Conservation (phyloP, 2,888 invertebrate genomes). For the Andricus quercusramuli region DNA sequence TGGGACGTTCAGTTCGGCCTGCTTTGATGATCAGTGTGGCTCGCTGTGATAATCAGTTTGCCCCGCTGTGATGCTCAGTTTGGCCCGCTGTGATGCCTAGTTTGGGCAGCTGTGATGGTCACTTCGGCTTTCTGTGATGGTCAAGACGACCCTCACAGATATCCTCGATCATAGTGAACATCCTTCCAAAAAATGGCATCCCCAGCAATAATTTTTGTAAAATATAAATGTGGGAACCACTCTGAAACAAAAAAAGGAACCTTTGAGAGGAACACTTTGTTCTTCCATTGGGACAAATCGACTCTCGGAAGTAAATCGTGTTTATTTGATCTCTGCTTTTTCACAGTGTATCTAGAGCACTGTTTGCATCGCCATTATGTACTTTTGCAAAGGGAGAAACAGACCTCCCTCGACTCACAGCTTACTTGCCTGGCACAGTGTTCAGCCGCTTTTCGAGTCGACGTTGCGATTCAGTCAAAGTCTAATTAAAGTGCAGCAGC, state of each 20-base stretch:
- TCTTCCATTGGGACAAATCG: neutral
- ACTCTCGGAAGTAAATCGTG: constrained; percentile 15
- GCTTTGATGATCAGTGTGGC: too few species aligned
- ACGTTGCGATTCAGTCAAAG: constrained; percentile 71
- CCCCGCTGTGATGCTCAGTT: too few species aligned
- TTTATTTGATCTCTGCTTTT: constrained; percentile 38
- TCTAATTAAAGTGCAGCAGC: constrained; percentile 77
- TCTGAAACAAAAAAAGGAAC: neutral
- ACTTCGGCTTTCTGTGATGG: too few species aligned
- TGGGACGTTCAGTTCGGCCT: too few species aligned
- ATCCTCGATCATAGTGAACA: too few species aligned
- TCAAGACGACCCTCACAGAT: too few species aligned
- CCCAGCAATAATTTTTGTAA: too few species aligned
- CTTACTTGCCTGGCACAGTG: constrained; percentile 52
- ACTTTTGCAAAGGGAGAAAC: constrained; percentile 28
- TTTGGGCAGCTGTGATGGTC: too few species aligned
- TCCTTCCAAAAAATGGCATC: too few species aligned
- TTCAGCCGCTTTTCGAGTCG: constrained; percentile 62
- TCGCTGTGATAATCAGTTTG: too few species aligned
- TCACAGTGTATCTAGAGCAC: constrained; percentile 19
- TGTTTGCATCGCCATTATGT: constrained; percentile 30
- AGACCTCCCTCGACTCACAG: constrained; percentile 48
- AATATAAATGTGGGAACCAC: too few species aligned
- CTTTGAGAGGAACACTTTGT: neutral
- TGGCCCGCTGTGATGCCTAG: too few species aligned